Evolutionary conservation across 2,113 vertebrate genomes (phyloP).

Genomic region (Myotis lucifugus): DNA sequence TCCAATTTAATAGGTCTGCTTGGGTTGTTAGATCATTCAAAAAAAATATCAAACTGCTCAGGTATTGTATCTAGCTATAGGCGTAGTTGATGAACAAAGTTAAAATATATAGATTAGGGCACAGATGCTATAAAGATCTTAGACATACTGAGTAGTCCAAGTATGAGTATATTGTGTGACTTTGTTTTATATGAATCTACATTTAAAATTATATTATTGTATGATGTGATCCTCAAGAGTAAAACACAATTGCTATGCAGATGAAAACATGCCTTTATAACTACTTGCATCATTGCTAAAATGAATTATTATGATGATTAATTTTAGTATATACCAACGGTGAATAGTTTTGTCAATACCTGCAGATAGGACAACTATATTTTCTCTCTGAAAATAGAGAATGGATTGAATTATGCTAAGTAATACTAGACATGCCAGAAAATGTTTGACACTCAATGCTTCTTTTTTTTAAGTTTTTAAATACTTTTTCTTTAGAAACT

Average conservation of each 20-base stretch:
- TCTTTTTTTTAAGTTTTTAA: not conserved
- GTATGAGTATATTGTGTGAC: not conserved
- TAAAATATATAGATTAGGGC: not conserved
- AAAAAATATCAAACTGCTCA: not conserved
- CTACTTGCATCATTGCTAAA: not conserved
- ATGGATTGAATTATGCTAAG: not conserved
- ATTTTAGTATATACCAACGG: not conserved
- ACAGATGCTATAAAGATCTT: not conserved
- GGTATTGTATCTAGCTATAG: not conserved
- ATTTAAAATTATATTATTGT: not conserved
- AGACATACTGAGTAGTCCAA: not conserved
- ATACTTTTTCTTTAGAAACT: not conserved
- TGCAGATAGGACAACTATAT: not conserved
- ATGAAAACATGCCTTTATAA: conserved; percentile 51
- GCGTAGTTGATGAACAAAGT: not conserved
- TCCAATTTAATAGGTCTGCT: not conserved
- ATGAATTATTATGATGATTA: conserved; percentile 39
- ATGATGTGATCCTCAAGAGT: not conserved
- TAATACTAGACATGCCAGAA: conserved; percentile 9
- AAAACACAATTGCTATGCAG: conserved; percentile 47
- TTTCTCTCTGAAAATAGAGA: not conserved
- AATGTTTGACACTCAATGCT: not conserved
- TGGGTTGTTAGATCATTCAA: not conserved
- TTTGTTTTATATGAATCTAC: not conserved
- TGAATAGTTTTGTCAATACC: conserved; percentile 30